These are phyloP conservation scores for Coryphaenoides rupestris DNA, from an alignment of 2,113 vertebrate genomes.

Conservation along the genomic window DNA sequence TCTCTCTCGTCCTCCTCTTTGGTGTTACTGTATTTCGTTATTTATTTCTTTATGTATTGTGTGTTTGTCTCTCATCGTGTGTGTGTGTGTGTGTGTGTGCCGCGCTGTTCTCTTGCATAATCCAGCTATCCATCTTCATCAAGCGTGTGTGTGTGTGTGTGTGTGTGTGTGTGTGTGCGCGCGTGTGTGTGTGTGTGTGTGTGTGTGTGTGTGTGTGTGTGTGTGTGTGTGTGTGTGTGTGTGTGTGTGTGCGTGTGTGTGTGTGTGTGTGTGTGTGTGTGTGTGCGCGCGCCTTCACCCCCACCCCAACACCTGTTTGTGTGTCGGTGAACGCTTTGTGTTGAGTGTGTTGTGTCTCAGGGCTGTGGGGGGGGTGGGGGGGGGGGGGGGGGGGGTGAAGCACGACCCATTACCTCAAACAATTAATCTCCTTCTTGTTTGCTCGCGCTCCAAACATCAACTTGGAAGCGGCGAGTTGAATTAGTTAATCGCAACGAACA, in stretches of 20 bases:
- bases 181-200: too few relatives aligned
- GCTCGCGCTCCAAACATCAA: too few relatives aligned
- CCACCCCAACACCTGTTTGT: constrained; percentile 18
- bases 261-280: constrained; percentile 16
- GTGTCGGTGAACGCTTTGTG: constrained; percentile 25
- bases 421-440: not conserved
- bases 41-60: constrained; percentile 2
- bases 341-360: constrained; percentile 26
- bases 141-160: constrained; percentile 7
- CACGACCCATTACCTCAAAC: not conserved
- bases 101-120: not conserved
- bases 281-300: too few relatives aligned
- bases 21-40: too few relatives aligned
- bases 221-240: constrained; percentile 31
- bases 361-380: constrained; percentile 19
- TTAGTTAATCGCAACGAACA: too few relatives aligned
- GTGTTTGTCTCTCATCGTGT: constrained; percentile 26
- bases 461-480: too few relatives aligned
- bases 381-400: constrained; percentile 15
- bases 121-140: too few relatives aligned
- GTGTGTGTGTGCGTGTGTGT: not conserved
- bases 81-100: constrained; percentile 7
- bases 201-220: constrained; percentile 20
- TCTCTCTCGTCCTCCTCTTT: not conserved
- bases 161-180: too few relatives aligned